Evolutionary conservation across 23 tunicate genomes (phyloP).

Genomic region (Corella eumyota): DNA sequence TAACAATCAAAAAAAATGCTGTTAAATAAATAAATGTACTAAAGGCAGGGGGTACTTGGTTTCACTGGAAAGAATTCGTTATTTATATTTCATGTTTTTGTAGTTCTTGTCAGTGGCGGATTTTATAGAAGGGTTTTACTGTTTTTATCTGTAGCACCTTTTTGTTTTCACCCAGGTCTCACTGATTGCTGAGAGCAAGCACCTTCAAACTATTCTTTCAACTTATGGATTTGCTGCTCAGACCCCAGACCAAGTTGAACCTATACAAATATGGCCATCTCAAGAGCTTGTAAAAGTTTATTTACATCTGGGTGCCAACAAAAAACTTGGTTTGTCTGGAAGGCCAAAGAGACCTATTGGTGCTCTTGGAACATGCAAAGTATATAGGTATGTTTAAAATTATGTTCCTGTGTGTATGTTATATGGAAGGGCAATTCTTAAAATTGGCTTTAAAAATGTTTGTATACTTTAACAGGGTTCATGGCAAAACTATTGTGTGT

Average conservation of each 20-base stretch:
- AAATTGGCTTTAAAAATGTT: no score
- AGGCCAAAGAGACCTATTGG: constrained; percentile 94
- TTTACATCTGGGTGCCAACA: constrained; percentile 49
- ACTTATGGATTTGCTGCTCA: constrained; percentile 80
- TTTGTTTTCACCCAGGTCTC: constrained; percentile 50
- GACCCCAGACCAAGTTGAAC: constrained; percentile 82
- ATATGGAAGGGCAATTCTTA: no score
- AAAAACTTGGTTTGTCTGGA: constrained; percentile 73
- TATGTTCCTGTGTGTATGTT: neutral
- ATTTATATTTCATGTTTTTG: no score
- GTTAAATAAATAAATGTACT: no score
- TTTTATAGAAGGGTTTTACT: no score
- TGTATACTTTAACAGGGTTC: constrained; percentile 53
- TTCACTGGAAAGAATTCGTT: no score
- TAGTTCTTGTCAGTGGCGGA: no score
- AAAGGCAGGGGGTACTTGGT: no score
- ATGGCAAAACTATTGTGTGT: constrained; percentile 76
- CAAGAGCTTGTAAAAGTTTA: constrained; percentile 84
- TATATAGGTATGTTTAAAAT: constrained; percentile 44
- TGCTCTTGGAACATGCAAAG: constrained; percentile 64
- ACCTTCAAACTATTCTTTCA: constrained; percentile 47
- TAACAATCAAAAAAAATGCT: no score
- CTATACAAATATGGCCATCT: constrained; percentile 91
- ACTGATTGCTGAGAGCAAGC: constrained; percentile 70
- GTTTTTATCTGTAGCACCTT: no score